Conservation (phyloP, 2,113 vertebrate species). For the Probosciger aterrimus region DNA sequence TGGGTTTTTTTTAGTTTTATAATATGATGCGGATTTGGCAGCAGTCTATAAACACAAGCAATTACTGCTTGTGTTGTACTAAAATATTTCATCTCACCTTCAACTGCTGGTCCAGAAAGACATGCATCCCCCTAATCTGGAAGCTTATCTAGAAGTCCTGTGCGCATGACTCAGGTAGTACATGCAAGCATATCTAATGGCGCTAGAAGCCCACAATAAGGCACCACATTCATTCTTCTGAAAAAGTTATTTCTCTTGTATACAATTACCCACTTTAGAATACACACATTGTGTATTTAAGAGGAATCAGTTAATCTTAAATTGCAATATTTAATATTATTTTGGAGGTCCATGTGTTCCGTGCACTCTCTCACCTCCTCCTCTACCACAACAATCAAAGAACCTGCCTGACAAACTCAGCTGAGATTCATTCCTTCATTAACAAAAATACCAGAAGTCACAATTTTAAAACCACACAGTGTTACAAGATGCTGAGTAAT, state of each 20-base stretch:
- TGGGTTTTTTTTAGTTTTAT: no score
- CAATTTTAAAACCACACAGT: neutral
- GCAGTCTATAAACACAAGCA: neutral
- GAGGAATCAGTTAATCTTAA: neutral
- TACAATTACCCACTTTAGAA: neutral
- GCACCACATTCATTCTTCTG: neutral
- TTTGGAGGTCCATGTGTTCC: rapidly evolving
- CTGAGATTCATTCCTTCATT: neutral
- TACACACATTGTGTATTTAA: neutral
- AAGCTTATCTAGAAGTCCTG: neutral
- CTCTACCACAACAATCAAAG: neutral
- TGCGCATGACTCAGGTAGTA: neutral
- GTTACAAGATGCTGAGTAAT: neutral
- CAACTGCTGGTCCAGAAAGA: neutral
- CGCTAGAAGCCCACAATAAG: neutral
- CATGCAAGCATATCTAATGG: neutral
- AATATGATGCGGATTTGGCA: neutral
- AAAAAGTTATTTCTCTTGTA: neutral
- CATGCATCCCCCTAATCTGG: neutral
- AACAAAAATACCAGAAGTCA: neutral
- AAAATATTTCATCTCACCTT: neutral
- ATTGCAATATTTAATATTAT: neutral
- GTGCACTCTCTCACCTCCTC: neutral
- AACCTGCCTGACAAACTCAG: neutral
- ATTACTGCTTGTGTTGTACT: neutral